These are phyloP conservation scores for Phocoena sinus DNA, from an alignment of 2,113 vertebrate species.

Conservation along the genomic window DNA sequence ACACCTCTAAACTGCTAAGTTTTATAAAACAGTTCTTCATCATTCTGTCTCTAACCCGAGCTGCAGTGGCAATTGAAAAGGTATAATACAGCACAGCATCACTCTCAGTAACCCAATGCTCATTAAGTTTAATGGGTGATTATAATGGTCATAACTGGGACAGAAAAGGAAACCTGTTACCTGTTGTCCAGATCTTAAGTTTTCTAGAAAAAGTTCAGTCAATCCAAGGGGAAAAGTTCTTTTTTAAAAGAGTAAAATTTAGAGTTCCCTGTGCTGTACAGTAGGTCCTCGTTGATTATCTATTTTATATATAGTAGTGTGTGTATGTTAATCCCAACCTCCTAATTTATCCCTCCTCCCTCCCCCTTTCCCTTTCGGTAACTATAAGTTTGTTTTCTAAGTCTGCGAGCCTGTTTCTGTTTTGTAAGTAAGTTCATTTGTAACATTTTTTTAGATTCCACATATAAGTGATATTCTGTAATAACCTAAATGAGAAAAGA, in stretches of 20 bases:
- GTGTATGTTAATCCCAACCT: not conserved
- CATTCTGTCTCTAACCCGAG: not conserved
- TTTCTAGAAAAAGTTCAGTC: not conserved
- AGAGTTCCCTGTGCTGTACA: not conserved
- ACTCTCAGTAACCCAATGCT: not conserved
- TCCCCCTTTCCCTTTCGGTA: no score
- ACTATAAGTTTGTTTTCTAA: no score
- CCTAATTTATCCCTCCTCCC: not conserved
- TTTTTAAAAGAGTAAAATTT: not conserved
- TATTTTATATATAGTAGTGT: not conserved
- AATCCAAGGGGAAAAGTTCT: not conserved
- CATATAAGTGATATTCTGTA: not conserved
- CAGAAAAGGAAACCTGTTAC: not conserved
- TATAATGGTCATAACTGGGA: not conserved
- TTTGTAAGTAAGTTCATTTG: no score
- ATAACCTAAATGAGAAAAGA: not conserved
- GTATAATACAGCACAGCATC: not conserved
- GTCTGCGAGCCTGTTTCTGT: no score
- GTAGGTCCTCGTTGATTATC: not conserved
- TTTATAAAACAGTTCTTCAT: conserved; percentile 1
- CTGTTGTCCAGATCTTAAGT: not conserved
- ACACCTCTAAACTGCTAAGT: not conserved
- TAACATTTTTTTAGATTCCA: not conserved
- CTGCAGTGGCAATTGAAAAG: not conserved
- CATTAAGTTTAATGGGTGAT: not conserved